Evolutionary conservation across 1,140 invertebrate species (phyloP).

Genomic region (Zaprionus capensis): DNA sequence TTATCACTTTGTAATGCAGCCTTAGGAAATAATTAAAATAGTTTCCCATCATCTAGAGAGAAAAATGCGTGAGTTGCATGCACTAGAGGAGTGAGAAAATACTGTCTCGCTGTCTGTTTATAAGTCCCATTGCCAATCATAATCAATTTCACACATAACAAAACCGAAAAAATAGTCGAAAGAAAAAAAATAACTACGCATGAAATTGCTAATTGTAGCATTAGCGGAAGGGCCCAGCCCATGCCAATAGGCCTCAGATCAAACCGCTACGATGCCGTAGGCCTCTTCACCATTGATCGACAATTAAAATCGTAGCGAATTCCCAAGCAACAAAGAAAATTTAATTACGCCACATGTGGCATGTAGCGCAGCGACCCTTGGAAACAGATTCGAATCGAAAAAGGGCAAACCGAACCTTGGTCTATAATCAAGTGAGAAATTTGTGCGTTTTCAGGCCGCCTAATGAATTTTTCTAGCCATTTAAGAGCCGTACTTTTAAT

Average conservation of each 20-base stretch:
- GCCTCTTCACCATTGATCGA: constrained; percentile 47
- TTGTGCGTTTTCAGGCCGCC: constrained; percentile 49
- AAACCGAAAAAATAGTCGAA: constrained; percentile 43
- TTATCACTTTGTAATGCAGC: constrained; percentile 24
- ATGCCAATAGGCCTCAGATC: constrained; percentile 24
- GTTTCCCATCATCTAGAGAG: constrained; percentile 30
- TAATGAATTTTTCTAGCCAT: constrained; percentile 69
- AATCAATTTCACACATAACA: constrained; percentile 81
- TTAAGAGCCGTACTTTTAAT: constrained; percentile 51
- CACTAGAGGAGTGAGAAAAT: constrained; percentile 49
- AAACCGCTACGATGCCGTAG: constrained; percentile 43
- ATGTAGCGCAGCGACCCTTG: constrained; percentile 51
- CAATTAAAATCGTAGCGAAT: constrained; percentile 81
- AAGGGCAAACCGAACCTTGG: constrained; percentile 43
- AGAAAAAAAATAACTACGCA: constrained; percentile 59
- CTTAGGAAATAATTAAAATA: constrained; percentile 22
- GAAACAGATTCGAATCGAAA: constrained; percentile 31
- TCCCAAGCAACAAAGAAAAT: constrained; percentile 77
- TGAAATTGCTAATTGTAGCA: constrained; percentile 77
- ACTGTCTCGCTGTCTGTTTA: constrained; percentile 37
- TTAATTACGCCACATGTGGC: constrained; percentile 80
- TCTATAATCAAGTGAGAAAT: constrained; percentile 77
- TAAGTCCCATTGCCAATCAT: constrained; percentile 71
- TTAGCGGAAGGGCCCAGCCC: constrained; percentile 61
- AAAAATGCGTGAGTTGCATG: constrained; percentile 13